Evolutionary conservation across 2,888 invertebrate genomes (phyloP).

Genomic region (Neoascia interrupta): DNA sequence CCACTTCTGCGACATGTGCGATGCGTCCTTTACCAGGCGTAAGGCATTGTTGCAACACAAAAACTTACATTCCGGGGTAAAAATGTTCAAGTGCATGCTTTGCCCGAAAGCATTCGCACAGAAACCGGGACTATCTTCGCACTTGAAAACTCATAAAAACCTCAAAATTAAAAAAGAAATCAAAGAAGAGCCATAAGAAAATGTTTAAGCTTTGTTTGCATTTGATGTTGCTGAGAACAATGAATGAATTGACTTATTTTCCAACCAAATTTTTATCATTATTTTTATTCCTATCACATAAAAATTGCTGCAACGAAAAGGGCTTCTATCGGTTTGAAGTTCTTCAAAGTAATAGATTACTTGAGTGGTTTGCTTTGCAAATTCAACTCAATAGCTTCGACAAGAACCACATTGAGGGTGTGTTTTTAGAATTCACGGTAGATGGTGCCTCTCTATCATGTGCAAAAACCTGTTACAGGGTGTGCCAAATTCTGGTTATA

Average conservation of each 20-base stretch:
- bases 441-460: too few relatives aligned
- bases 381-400: too few relatives aligned
- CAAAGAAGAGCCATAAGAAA: background rate
- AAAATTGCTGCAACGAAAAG: too few relatives aligned
- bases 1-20: constrained; percentile 71
- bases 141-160: constrained; percentile 60
- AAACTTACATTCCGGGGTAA: constrained; percentile 68
- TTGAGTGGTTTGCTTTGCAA: too few relatives aligned
- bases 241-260: constrained; percentile 38
- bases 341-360: too few relatives aligned
- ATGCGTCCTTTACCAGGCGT: constrained; percentile 59
- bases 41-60: constrained; percentile 68
- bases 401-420: too few relatives aligned
- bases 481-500: too few relatives aligned
- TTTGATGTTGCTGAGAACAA: constrained; percentile 27
- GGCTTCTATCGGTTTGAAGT: too few relatives aligned
- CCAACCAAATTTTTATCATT: too few relatives aligned
- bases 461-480: too few relatives aligned
- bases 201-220: background rate
- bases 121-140: constrained; percentile 66
- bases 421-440: too few relatives aligned
- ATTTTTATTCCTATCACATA: too few relatives aligned
- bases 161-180: background rate
- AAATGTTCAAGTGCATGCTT: constrained; percentile 67
- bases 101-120: constrained; percentile 70